Evolutionary conservation across 2,113 vertebrate species (phyloP).

Genomic region (Heteronetta atricapilla): DNA sequence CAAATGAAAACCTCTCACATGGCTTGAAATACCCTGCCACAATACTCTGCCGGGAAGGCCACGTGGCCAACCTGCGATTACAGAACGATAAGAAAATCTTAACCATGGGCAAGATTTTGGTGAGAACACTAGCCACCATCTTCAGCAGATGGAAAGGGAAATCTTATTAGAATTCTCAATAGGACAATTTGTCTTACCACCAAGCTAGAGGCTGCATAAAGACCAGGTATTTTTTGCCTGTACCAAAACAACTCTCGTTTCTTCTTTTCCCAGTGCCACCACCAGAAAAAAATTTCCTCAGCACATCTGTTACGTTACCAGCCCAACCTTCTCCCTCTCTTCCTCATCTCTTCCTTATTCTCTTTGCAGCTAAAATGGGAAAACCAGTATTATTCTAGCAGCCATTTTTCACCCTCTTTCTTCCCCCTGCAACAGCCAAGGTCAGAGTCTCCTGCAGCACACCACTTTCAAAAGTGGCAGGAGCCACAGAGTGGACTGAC

Average conservation of each 20-base stretch:
- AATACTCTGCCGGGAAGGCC: neutral
- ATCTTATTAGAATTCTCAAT: neutral
- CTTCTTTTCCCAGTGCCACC: neutral
- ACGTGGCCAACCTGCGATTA: neutral
- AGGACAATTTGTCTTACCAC: neutral
- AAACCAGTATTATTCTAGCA: neutral
- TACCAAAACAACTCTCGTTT: neutral
- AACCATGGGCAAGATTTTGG: neutral
- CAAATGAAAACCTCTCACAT: neutral
- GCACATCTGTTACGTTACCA: neutral
- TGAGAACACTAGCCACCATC: neutral
- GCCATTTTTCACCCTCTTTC: neutral
- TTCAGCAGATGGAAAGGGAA: neutral
- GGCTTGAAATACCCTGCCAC: neutral
- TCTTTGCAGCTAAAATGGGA: neutral
- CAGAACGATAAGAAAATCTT: neutral
- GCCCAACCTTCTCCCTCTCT: neutral
- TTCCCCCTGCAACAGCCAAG: neutral
- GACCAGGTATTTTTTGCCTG: neutral
- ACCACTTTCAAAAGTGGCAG: neutral
- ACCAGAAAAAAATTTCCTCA: neutral
- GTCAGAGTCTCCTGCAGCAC: neutral
- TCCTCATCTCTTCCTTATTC: neutral
- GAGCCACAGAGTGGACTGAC: neutral
- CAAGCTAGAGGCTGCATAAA: neutral